A percentile compares a stretch with the other conserved stretches of the same genome.
Evolutionary conservation across 2,888 invertebrate genomes (phyloP).

Genomic region (Xylota sylvarum): DNA sequence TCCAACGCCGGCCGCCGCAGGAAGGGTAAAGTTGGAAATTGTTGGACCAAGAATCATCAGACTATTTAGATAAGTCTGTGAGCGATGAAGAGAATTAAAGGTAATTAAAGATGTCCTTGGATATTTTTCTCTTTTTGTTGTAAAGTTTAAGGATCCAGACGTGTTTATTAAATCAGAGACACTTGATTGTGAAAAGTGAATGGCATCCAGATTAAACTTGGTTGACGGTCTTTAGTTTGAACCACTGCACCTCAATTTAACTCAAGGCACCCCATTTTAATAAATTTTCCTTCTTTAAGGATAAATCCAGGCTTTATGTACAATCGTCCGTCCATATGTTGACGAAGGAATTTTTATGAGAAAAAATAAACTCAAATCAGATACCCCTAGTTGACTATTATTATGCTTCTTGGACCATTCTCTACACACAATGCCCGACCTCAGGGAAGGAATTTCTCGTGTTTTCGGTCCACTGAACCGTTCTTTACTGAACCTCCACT

Average conservation of each 20-base stretch:
- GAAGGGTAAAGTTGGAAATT: not conserved
- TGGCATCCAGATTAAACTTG: too few relatives aligned
- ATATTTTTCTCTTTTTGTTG: not conserved
- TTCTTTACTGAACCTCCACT: conserved; percentile 26
- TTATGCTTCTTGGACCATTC: conserved; percentile 6
- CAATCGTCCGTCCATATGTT: conserved; percentile 21
- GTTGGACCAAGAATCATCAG: not conserved
- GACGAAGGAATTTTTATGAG: not conserved
- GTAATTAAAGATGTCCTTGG: not conserved
- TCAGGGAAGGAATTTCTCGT: conserved; percentile 21
- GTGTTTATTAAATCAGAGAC: too few relatives aligned
- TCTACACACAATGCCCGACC: not conserved
- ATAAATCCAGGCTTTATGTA: not conserved
- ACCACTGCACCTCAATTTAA: not conserved
- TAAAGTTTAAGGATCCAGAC: not conserved
- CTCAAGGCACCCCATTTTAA: not conserved
- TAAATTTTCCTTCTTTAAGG: not conserved
- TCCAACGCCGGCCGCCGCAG: not conserved
- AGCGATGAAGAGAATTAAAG: not conserved
- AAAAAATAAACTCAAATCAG: conserved; percentile 20
- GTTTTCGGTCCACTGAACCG: conserved; percentile 50
- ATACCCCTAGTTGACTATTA: conserved; percentile 18
- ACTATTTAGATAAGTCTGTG: not conserved
- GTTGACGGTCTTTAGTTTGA: too few relatives aligned
- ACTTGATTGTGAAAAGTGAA: too few relatives aligned